Conservation (phyloP, 2,888 invertebrate genomes). For the Agrotis exclamationis region DNA sequence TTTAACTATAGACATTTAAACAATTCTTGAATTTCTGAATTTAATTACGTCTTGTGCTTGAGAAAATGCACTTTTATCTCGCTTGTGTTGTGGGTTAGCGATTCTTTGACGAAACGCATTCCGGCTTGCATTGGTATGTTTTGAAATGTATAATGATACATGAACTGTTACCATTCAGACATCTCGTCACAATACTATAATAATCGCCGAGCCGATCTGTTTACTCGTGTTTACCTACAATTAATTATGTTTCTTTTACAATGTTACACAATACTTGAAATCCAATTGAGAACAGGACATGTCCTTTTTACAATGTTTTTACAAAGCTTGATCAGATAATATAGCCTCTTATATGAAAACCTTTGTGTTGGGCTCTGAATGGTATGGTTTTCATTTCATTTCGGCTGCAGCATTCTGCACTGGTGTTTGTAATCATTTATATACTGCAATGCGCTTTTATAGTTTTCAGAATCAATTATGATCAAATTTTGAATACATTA, state of each 20-base stretch:
- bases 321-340: conserved; percentile 40
- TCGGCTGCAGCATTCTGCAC: conserved; percentile 17
- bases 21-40: background rate
- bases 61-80: conserved; percentile 37
- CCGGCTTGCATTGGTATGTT: conserved; percentile 12
- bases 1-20: conserved; percentile 17
- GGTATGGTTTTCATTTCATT: conserved; percentile 36
- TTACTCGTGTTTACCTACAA: conserved; percentile 51
- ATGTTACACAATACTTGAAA: conserved; percentile 26
- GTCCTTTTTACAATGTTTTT: conserved; percentile 43
- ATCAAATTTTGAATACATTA: conserved; percentile 39
- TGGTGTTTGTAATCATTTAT: conserved; percentile 11
- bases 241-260: conserved; percentile 48
- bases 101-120: conserved; percentile 20
- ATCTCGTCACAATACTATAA: background rate
- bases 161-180: conserved; percentile 37
- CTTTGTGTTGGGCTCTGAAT: conserved; percentile 38
- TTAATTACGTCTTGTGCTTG: conserved; percentile 9
- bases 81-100: conserved; percentile 7
- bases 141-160: conserved; percentile 28
- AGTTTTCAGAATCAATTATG: conserved; percentile 38
- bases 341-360: conserved; percentile 27
- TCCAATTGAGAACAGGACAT: conserved; percentile 37
- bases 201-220: conserved; percentile 5
- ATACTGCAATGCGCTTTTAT: conserved; percentile 17